Base-by-base conservation (phyloP, 2,113 vertebrate genomes). In the Haemorhous mexicanus region DNA sequence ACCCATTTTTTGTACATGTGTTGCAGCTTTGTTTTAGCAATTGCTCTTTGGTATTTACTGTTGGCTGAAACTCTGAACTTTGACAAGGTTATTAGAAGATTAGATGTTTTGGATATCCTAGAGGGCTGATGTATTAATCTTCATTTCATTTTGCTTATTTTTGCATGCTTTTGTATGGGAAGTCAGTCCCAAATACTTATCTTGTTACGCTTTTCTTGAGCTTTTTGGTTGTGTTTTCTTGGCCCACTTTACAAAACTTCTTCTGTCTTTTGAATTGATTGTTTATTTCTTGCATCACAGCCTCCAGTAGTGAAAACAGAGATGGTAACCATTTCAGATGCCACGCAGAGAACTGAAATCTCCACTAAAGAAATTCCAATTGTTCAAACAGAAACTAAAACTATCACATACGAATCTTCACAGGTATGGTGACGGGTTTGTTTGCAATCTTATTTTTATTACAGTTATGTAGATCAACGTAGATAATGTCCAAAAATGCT, bases 281-380 rank as follows among this genome's bases (percentile, higher is more conserved):
- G 87, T 59, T 96, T 96, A 90, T 96, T 94, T 97, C 97, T 97
- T 97, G 79, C 86, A 97, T 96, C 92, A 74, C 97, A 99, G 99
- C 99, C 99, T 93, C 99, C 99, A 21, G 99, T 99, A 98, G 99
- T 99, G 97, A 99, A 99, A 98, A 99, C 99, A 72, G 99, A 99
- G 98, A 99, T 99, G 99, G 98, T 99, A 97, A 99, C 99, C 94
- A 99, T 99, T 98, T 99, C 99, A 96, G 99, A 99, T 98, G 99
- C 99, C 52, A 98, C 99, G 67, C 99, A 99, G 98, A 99, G 99
- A 98, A 99, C 98, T 53, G 99, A 99, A 98, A 99, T 99, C 97
- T 98, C 99, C 70, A 99, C 99, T 97, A 99, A 99, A 97, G 99
- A 99, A 98, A 99, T 99, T 90, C 99, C 99, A 88, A 99, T 99